phyloP scores from a whole-genome alignment of 2,113 vertebrate genomes.

The Ictalurus punctatus region DNA sequence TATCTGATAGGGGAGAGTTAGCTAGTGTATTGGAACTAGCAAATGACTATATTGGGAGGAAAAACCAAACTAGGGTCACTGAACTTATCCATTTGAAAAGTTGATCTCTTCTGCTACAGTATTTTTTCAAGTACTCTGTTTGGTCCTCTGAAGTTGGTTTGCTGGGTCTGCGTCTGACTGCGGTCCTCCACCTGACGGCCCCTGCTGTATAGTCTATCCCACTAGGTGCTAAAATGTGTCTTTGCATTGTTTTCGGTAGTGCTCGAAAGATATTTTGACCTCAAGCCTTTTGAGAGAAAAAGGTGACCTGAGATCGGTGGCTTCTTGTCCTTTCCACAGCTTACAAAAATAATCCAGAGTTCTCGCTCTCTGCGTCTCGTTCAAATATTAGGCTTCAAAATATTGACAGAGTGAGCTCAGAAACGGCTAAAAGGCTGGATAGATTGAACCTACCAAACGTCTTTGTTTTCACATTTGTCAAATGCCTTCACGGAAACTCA shows the following conservation, averaged over 20 bases:
- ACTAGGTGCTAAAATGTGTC: not conserved
- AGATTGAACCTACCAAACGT: conserved; percentile 16
- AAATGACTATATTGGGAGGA: not conserved
- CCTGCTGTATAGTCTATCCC: not conserved
- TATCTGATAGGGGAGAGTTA: not conserved
- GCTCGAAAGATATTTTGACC: conserved; percentile 7
- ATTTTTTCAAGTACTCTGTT: not conserved
- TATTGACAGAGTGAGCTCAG: conserved; percentile 47
- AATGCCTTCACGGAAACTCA: conserved; percentile 34
- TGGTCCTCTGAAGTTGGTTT: not conserved
- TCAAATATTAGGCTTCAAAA: conserved; percentile 66
- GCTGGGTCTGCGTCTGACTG: not conserved
- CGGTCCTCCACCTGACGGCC: not conserved
- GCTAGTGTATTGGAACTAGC: not conserved
- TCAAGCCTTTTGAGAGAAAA: conserved; percentile 44
- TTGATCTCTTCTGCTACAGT: not conserved
- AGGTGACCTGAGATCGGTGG: conserved; percentile 54
- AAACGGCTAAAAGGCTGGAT: conserved; percentile 28
- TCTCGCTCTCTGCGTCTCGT: conserved; percentile 47
- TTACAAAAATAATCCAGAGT: conserved; percentile 57
- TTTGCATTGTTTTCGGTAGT: not conserved
- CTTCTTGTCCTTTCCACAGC: conserved; percentile 17
- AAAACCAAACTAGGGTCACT: not conserved
- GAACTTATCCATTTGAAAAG: not conserved
- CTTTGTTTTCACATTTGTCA: conserved; percentile 43